Evolutionary conservation across 92 coral and sea anemone genomes (phyloP).

Genomic region (Phenganax stokvisi): DNA sequence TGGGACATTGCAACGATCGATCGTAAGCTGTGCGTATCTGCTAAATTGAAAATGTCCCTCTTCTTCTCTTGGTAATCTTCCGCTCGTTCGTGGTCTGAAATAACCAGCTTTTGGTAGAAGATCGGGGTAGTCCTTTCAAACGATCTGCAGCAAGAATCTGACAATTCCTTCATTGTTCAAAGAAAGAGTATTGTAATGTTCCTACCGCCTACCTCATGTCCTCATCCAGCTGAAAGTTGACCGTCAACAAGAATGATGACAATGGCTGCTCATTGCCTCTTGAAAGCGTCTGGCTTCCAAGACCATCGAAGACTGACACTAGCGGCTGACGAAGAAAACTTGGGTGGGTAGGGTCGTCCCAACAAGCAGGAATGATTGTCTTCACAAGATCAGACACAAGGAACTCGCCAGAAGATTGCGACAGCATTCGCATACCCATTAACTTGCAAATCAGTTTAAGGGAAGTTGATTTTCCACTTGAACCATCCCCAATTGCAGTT

Average conservation of each 20-base stretch:
- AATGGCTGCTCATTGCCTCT: not conserved
- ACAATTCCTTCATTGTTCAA: too few relatives aligned
- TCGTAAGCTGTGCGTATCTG: not conserved
- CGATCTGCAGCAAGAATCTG: too few relatives aligned
- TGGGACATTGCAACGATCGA: not conserved
- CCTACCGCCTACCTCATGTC: conserved; percentile 1
- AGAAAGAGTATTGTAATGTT: too few relatives aligned
- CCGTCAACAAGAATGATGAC: not conserved
- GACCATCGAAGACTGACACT: not conserved
- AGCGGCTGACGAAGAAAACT: not conserved
- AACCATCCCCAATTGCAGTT: conserved; percentile 2
- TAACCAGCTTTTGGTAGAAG: not conserved
- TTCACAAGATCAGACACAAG: not conserved
- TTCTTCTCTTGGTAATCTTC: not conserved
- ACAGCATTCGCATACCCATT: not conserved
- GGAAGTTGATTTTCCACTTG: conserved; percentile 21
- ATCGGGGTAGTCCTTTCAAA: not conserved
- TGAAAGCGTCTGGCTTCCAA: not conserved
- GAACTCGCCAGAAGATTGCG: not conserved
- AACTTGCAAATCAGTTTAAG: not conserved
- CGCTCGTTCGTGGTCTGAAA: not conserved
- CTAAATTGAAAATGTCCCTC: not conserved
- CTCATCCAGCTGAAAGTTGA: not conserved
- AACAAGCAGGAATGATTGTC: not conserved
- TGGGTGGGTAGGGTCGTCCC: not conserved